Base-by-base conservation (phyloP, 2,888 invertebrate genomes). In the Noctua janthe region DNA sequence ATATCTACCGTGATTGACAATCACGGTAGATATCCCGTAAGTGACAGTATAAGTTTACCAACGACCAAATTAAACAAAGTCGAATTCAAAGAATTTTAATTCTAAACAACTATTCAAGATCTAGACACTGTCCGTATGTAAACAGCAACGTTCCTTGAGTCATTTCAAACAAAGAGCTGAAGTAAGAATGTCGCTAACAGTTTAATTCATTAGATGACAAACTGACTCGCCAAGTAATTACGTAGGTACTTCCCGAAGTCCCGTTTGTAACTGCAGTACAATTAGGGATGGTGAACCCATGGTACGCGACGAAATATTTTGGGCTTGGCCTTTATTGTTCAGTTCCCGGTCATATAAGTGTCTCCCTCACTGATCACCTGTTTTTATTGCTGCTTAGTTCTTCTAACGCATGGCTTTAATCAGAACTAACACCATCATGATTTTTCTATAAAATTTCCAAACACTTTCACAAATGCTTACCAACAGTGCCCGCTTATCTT, bases 181-280 rank as follows among this genome's bases (percentile, higher is more conserved):
- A 79, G 71, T 76, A 74, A 62, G 80, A 82, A 82, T 83, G 82
- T 86, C 79, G 75, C 84, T 74, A 83, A 87, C 87, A 87, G 84
- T 89, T 87, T 84, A 85, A 84, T 89, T 89, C 81, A 84, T 82
- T 81, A 81, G 75, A 85, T 84, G 90, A 84, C 83, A 85, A 80
- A 86, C 83, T 78, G 81, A 86, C 81, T 79, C 81, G 64, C 71
- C 69, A 69, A 86, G 84, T 85, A 88, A 88, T 90, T 85, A 84
- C 83, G 66, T 78, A 72, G 71, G 80, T 83, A 84, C 78, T 20
- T 67, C 29, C 70, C 78, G 0, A 51, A 77, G 77, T 90, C 87
- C 79, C 83, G 78, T 43, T 81, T 78, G 72, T 47, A 77, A 83
- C 72, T 78, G 83, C 79, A 73, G 78, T 78, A 81, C 35, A 35